Conservation (phyloP, 2,797 vertebrate genomes). For the Tokudaia muenninki region DNA sequence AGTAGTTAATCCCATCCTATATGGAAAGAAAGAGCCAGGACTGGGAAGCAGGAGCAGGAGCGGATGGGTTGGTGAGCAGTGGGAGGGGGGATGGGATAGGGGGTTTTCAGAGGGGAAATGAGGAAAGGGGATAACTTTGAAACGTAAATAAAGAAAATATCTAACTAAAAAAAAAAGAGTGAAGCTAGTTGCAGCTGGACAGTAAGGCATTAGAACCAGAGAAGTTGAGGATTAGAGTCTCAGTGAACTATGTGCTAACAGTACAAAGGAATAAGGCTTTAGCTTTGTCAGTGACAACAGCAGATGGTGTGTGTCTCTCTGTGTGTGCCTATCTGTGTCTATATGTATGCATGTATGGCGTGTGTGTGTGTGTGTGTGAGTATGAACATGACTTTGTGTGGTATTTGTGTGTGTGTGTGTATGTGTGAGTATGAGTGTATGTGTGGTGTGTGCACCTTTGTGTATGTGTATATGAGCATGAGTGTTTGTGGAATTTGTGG, state of each 20-base stretch:
- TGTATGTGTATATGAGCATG: no score
- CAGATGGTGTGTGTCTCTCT: not conserved
- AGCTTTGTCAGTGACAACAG: not conserved
- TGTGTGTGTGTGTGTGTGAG: not conserved
- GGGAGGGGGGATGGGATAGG: no score
- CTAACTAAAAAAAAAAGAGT: not conserved
- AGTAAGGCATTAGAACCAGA: not conserved
- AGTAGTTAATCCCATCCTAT: not conserved
- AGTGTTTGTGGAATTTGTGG: no score
- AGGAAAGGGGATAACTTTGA: no score
- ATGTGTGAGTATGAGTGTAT: no score
- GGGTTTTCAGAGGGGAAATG: no score
- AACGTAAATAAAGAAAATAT: no score
- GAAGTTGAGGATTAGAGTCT: not conserved
- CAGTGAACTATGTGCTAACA: not conserved
- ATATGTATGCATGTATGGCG: not conserved
- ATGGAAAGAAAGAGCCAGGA: not conserved
- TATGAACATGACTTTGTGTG: not conserved
- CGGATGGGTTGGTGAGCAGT: no score
- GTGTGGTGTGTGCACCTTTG: no score
- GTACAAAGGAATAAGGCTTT: not conserved
- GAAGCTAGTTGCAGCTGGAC: not conserved
- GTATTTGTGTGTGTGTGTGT: not conserved
- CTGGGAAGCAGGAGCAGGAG: no score
- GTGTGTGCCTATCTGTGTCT: not conserved